phyloP scores from a whole-genome alignment of 2,888 invertebrate species.

The Tenthredo notha region DNA sequence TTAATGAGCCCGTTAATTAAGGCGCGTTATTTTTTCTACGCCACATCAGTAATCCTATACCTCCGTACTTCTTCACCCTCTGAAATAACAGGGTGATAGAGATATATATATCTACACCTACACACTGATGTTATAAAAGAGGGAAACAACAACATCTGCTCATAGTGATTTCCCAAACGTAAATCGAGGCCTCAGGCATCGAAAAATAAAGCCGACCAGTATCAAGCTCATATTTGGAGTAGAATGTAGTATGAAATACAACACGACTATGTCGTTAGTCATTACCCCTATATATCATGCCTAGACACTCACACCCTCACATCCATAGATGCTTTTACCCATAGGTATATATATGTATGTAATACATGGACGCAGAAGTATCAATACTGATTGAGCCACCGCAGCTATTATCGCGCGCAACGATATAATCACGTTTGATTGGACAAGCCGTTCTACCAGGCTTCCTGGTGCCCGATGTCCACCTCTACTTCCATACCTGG shows the following conservation, averaged over 20 bases:
- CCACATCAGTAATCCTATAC: background rate
- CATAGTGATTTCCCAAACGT: constrained; percentile 5
- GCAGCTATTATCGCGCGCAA: constrained; percentile 44
- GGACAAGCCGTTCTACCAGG: background rate
- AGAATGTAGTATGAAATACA: background rate
- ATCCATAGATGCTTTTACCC: background rate
- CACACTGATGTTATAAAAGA: background rate
- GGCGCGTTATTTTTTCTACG: background rate
- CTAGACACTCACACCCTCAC: background rate
- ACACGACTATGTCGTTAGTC: background rate
- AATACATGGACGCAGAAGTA: background rate
- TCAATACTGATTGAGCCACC: constrained; percentile 41
- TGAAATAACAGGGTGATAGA: background rate
- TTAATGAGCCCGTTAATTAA: background rate
- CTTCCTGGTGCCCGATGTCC: constrained; percentile 25
- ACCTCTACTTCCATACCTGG: constrained; percentile 5
- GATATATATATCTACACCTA: background rate
- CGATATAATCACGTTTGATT: constrained; percentile 48
- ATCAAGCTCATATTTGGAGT: background rate
- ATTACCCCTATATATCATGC: background rate
- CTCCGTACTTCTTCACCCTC: background rate
- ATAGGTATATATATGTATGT: background rate
- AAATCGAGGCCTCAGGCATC: background rate
- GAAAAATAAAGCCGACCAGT: background rate
- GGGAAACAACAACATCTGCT: background rate